Evolutionary conservation across 2,113 vertebrate species (phyloP), one percentile per base, ranked within the genome.

Genomic region (Copsychus sechellarum): DNA sequence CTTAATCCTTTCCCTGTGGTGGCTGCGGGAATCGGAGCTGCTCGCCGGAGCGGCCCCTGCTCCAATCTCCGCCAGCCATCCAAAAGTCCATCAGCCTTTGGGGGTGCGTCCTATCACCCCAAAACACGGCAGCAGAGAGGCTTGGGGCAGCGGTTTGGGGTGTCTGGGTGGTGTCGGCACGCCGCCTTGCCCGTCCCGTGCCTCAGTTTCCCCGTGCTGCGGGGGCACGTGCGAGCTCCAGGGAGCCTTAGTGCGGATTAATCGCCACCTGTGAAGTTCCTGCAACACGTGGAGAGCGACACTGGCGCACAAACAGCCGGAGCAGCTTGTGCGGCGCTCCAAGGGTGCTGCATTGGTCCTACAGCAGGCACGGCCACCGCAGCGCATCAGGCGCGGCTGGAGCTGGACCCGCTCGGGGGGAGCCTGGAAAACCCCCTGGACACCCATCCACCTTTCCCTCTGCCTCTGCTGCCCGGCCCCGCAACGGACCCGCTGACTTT

Each of bases 121-220:
- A 42, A 91, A 66, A 50, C 19, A 13, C 1, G 21, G 1, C 70
- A 38, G 15, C 2, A 6, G 12, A 62, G 25, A 15, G 57, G 22
- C 7, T 9, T 12, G 36, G 31, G 40, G 5, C 23, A 61, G 2
- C 0, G 2, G 0, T 56, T 31, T 10, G 51, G 38, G 82, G 5
- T 43, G 33, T 7, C 4, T 2, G 1, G 5, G 25, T 24, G 19
- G 19, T 24, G 22, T n/a, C 1, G 0, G 18, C 4, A 0, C 5
- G 11, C 12, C 4, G 14, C 34, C 12, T 13, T 4, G 11, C 14
- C 21, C 36, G 12, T 17, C 21, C 60, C 0, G 1, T 14, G 71
- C 93, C 94, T 96, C 94, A 74, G 91, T 95, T 96, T 96, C 92
- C 64, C 88, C 3, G 13, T 6, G 40, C 13, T 40, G 40, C 40